Base-by-base conservation (phyloP, 2,888 invertebrate genomes). In the Polymixis flavicincta region DNA sequence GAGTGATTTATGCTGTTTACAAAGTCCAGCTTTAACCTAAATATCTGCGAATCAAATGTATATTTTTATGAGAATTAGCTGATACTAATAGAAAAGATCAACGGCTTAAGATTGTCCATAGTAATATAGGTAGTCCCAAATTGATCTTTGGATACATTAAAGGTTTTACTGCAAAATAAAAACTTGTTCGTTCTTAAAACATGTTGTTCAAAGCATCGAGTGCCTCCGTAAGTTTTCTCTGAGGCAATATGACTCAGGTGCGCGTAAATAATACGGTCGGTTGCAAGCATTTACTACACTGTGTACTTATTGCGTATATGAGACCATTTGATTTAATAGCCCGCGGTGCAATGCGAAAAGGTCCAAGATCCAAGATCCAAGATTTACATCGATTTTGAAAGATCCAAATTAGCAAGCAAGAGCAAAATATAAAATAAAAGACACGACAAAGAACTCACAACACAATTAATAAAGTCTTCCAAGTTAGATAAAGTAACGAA, bases 171-270 rank as follows among this genome's bases (percentile, higher is more conserved):
- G 22, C 22, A 68, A 64, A 78, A 17, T 64, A 32, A 42, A 55
- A 66, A 50, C 14, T 28, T 63, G 11, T 52, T n/a, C 28, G n/a
- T 68, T 54, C 45, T 71, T 57, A 37, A 71, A 61, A 32, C n/a
- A 55, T 52, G 25, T 25, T 64, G 25, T 57, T 67, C 32, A 45
- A 60, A 68, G 32, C 61, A 81, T 61, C 45, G 54, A 55, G 32
- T 75, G 50, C 59, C 69, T 59, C 57, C 14, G 66, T 82, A 85
- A 82, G 77, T 64, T 45, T 85, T 85, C 77, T 85, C 85, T 85
- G 85, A 85, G 83, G 85, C 85, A 82, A 82, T 60, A 85, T 73
- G 66, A 61, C 69, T 82, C 70, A 63, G 85, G 70, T 82, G 72
- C 83, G 67, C 85, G 82, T 82, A 82, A 82, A 82, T 85, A 83